Base-by-base conservation (phyloP, 2,113 vertebrate species). In the Vidua macroura region DNA sequence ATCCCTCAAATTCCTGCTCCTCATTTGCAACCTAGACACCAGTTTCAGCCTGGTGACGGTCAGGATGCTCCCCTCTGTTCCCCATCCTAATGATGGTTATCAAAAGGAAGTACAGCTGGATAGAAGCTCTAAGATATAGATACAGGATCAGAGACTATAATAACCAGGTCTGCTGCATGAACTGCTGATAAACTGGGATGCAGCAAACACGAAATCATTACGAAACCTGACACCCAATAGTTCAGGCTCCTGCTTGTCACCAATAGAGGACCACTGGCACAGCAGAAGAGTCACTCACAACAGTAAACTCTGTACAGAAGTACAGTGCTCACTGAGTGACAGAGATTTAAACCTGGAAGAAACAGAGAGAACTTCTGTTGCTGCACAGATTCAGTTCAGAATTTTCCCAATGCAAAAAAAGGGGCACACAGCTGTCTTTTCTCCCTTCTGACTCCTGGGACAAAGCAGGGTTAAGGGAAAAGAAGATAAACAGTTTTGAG, bases 331-430 rank as follows among this genome's bases (percentile, higher is more conserved):
- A 60, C 9, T 25, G 67, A 84, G 31, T 25, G 28, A 67, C 6
- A 74, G 23, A 80, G 13, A 75, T 72, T 55, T 72, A 79, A 30
- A 72, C 5, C 20, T 23, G 22, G 13, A 11, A 85, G 27, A 59
- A 78, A 4, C 12, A 70, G 15, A 70, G 17, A 59, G 11, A 79
- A 59, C 2, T 4, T 59, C 44, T 85, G 12, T 19, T 79, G 8
- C 4, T 5, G 30, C 24, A 5, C 0, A 60, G 30, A 83, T 52
- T 27, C 62, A 56, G 27, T 4, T 76, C 12, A 0, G 0, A 39
- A 68, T 49, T 44, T 56, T 73, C 30, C 44, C 5, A 6, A 27
- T 33, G 44, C 37, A 58, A 63, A 43, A 58, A 19, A 3, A 44
- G 13, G 5, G 28, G 14, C 8, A 43, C 10, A 49, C 0, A 75